Percentiles rank a stretch among this genome's conserved stretches.
phyloP scores from a whole-genome alignment of 2,113 vertebrate species.

The Oncorhynchus tshawytscha region DNA sequence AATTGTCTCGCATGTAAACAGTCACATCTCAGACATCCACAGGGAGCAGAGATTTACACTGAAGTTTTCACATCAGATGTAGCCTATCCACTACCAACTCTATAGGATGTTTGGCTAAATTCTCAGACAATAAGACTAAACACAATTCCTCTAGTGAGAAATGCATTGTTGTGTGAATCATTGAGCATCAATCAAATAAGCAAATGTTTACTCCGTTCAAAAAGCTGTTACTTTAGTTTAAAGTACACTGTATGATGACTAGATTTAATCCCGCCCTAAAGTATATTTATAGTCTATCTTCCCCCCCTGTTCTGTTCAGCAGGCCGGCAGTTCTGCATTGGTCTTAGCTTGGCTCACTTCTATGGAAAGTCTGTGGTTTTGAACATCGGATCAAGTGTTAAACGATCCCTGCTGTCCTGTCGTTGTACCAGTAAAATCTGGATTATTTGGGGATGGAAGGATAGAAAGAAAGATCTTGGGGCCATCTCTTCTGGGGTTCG shows the following conservation, averaged over 20 bases:
- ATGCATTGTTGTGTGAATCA: no score
- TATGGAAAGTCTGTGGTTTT: slow-evolving; percentile 65
- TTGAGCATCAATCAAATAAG: not conserved
- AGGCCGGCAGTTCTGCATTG: not conserved
- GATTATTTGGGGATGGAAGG: slow-evolving; percentile 6
- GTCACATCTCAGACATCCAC: no score
- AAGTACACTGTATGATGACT: no score
- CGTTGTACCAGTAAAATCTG: slow-evolving; percentile 32
- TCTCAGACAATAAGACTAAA: not conserved
- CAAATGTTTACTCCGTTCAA: not conserved
- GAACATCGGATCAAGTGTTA: slow-evolving; percentile 48
- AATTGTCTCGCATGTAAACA: no score
- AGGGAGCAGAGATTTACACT: not conserved
- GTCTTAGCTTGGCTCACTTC: slow-evolving; percentile 43
- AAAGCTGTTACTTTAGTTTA: not conserved
- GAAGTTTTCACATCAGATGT: no score
- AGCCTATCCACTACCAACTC: no score
- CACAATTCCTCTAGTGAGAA: no score
- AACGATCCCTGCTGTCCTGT: slow-evolving; percentile 39
- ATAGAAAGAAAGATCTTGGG: slow-evolving; percentile 3
- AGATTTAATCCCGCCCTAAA: not conserved
- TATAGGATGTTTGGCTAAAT: no score
- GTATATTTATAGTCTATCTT: not conserved
- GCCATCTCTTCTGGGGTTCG: not conserved
- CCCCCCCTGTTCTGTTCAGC: not conserved